These are phyloP conservation scores for Lophura nycthemera DNA, from an alignment of 2,113 vertebrate species.

Conservation along the genomic window DNA sequence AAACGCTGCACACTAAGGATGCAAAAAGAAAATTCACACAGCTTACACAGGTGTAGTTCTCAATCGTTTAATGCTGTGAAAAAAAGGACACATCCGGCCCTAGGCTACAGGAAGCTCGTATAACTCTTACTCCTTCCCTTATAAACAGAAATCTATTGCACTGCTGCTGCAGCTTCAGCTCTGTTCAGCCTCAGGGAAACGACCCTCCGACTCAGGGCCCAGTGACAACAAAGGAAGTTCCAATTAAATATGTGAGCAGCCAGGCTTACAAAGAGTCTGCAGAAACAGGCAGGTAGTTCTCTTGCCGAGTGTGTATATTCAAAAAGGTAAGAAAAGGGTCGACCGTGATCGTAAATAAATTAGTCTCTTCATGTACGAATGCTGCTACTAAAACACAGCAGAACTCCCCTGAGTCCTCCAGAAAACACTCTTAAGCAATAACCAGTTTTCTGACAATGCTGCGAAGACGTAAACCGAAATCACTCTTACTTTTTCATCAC, in stretches of 20 bases:
- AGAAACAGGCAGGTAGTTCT: background rate
- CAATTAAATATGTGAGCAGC: background rate
- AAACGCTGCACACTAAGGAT: background rate
- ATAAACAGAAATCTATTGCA: background rate
- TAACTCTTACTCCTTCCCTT: background rate
- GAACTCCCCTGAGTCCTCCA: background rate
- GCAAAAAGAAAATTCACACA: background rate
- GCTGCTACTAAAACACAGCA: background rate
- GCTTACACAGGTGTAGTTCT: background rate
- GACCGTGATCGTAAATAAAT: rapidly evolving
- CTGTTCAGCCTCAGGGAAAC: background rate
- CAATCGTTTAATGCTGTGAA: background rate
- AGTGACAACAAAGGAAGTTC: conserved; percentile 22
- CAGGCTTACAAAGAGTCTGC: background rate
- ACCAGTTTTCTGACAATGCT: conserved; percentile 52
- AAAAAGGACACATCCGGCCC: background rate
- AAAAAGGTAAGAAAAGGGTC: background rate
- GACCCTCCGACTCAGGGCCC: background rate
- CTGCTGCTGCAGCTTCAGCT: background rate
- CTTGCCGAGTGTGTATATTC: rapidly evolving
- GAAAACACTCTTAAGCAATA: rapidly evolving
- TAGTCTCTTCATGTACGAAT: background rate
- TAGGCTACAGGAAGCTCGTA: background rate
- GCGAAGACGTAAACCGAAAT: background rate
- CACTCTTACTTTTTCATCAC: background rate